Evolutionary conservation across 2,888 invertebrate species (phyloP).

Genomic region (Macrophya alboannulata): DNA sequence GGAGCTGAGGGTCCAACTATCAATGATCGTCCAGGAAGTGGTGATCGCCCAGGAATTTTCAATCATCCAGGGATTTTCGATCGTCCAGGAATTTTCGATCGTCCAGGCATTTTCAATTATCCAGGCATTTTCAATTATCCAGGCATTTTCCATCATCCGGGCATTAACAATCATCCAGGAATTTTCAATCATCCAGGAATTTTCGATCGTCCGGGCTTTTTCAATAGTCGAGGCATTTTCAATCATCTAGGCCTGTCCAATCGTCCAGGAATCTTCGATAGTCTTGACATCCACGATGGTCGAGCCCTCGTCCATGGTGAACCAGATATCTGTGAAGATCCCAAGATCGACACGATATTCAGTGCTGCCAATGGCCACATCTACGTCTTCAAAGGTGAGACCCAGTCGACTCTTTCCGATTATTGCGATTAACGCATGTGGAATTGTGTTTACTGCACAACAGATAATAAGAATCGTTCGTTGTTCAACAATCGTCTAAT

Average conservation of each 20-base stretch:
- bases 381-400: constrained; percentile 92
- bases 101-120: no score
- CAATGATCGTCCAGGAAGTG: neutral
- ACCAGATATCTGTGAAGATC: constrained; percentile 86
- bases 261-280: neutral
- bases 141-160: no score
- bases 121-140: no score
- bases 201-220: no score
- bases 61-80: no score
- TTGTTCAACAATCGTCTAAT: neutral
- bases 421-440: neutral
- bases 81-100: no score
- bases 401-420: neutral
- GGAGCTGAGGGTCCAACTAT: constrained; percentile 57
- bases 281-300: neutral
- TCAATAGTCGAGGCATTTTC: no score
- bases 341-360: constrained; percentile 92
- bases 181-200: no score
- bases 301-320: no score
- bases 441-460: neutral
- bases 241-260: no score
- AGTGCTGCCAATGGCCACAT: constrained; percentile 89
- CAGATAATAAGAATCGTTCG: neutral
- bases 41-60: no score
- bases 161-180: no score